Evolutionary conservation across 2,797 vertebrate genomes (phyloP), one percentile per base, ranked within the genome.

Genomic region (Scarus forsteni): DNA sequence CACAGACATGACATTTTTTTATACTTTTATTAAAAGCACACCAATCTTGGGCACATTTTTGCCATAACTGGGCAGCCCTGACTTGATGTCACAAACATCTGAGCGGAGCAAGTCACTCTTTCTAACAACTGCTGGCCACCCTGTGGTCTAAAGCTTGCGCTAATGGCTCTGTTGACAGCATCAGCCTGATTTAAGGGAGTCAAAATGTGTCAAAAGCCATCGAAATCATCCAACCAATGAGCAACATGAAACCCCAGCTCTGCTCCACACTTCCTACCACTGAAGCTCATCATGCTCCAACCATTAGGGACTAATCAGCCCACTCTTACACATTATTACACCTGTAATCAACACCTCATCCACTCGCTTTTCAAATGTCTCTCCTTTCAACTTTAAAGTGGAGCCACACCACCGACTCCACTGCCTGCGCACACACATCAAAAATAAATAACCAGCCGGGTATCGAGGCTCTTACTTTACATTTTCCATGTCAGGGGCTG

Each of bases 371-470:
- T 35, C 12, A 12, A 14, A 6, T 19, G 11, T 15, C 35, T 19
- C 53, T 71, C 46, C 48, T 54, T 43, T 57, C 7, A 81, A 82
- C 76, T 90, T 83, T 67, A 48, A 80, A 67, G 55, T 50, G 36
- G 43, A 69, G 53, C 44, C 64, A 52, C 16, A 12, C 13, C 55
- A 42, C 50, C 10, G 10, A 7, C 48, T 27, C 27, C 27, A 27
- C 27, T 3, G 10, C 16, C 8, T 39, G 35, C 14, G n/a, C 14
- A 55, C 40, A 66, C 49, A 43, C 66, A 85, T 70, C 40, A 69
- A 66, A 79, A 58, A 81, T 55, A 50, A 77, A 79, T 42, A 55
- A 44, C 38, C 65, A 57, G 13, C 72, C 14, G 62, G 75, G 57
- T 67, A 46, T 51, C 16, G 35, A 61, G 64, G 50, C 64, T 78